Percentiles rank a stretch among this genome's conserved stretches.
Conservation (phyloP, 2,113 vertebrate species). For the Entomyzon cyanotis region DNA sequence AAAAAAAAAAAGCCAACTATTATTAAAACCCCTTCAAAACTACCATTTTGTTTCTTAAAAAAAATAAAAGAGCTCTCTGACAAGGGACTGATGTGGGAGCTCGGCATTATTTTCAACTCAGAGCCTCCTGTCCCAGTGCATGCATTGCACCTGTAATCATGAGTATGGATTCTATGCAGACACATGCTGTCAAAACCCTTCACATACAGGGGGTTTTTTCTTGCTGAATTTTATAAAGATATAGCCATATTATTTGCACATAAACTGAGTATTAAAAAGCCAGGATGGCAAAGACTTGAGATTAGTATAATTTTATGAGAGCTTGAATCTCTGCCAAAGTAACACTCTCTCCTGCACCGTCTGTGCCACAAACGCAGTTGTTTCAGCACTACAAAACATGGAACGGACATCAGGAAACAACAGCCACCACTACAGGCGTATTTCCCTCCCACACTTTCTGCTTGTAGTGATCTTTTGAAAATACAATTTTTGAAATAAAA, state of each 20-base stretch:
- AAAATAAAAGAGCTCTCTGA: not conserved
- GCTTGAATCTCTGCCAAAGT: not conserved
- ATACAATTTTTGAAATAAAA: not conserved
- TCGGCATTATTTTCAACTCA: not conserved
- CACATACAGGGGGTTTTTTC: rapidly evolving
- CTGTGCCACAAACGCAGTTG: not conserved
- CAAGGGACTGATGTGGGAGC: not conserved
- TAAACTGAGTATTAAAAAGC: not conserved
- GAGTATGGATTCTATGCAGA: not conserved
- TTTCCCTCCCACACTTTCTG: not conserved
- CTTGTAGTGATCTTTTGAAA: not conserved
- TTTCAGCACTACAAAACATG: not conserved
- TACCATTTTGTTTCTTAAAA: not conserved
- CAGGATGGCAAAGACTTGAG: not conserved
- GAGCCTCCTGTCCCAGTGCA: not conserved
- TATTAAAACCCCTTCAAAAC: not conserved
- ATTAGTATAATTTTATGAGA: not conserved
- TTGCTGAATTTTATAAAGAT: not conserved
- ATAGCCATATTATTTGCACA: not conserved
- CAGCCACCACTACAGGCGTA: not conserved
- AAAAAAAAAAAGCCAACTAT: not conserved
- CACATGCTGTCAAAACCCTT: not conserved
- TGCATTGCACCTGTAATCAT: not conserved
- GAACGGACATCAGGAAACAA: not conserved
- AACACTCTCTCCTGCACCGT: not conserved